Evolutionary conservation across 2,888 invertebrate genomes (phyloP).

Genomic region (Thymelicus lineola): DNA sequence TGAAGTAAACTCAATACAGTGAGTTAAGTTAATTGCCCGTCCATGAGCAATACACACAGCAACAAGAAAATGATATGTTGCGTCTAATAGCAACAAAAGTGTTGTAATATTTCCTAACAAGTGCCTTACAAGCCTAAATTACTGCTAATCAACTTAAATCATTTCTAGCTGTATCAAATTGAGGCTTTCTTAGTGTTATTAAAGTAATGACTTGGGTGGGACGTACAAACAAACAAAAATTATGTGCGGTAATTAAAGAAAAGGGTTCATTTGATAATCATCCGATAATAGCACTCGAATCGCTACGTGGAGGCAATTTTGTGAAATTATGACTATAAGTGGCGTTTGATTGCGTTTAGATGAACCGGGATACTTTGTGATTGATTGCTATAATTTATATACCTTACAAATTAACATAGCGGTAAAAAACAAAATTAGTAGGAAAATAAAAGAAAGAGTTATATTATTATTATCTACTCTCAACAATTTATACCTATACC

Average conservation of each 20-base stretch:
- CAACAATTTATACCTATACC: not conserved
- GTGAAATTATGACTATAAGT: slow-evolving; percentile 73
- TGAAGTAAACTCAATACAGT: not conserved
- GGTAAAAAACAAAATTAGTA: no score
- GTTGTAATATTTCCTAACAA: slow-evolving; percentile 67
- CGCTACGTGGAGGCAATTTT: slow-evolving; percentile 71
- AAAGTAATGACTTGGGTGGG: slow-evolving; percentile 72
- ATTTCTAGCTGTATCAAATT: slow-evolving; percentile 64
- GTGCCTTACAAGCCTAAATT: slow-evolving; percentile 65
- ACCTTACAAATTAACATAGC: no score
- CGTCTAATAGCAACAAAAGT: slow-evolving; percentile 64
- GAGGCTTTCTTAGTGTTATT: slow-evolving; percentile 69
- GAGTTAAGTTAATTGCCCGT: not conserved
- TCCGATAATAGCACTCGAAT: slow-evolving; percentile 73
- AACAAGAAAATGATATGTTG: slow-evolving; percentile 38
- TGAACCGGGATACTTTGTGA: slow-evolving; percentile 63
- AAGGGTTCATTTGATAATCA: slow-evolving; percentile 81
- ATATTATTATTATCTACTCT: no score
- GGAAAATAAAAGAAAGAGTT: no score
- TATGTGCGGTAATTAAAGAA: slow-evolving; percentile 81
- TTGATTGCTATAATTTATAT: slow-evolving; percentile 62
- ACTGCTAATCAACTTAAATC: slow-evolving; percentile 73
- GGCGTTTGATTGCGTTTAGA: slow-evolving; percentile 69
- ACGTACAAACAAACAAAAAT: slow-evolving; percentile 79
- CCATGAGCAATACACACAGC: slow-evolving; percentile 39